These are phyloP conservation scores for Solen grandis DNA, from an alignment of 1,140 invertebrate species.

Conservation along the genomic window DNA sequence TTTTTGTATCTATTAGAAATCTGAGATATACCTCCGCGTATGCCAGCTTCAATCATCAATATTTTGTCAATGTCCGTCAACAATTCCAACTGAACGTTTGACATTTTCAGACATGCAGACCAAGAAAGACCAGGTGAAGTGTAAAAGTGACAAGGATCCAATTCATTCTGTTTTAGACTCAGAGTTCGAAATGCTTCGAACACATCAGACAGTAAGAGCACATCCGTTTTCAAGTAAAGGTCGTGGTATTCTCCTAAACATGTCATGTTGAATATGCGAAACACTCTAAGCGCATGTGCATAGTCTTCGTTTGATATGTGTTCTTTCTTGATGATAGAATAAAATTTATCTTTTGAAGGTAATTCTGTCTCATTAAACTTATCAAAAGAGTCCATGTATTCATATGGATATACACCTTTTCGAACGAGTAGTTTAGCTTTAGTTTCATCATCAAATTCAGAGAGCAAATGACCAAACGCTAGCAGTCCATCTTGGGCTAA, in stretches of 20 bases:
- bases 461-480: too few species aligned
- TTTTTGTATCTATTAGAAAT: too few species aligned
- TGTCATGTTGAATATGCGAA: conserved; percentile 10
- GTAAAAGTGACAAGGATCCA: conserved; percentile 72
- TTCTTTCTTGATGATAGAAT: conserved; percentile 12
- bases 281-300: not conserved
- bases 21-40: too few species aligned
- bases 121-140: too few species aligned
- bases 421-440: too few species aligned
- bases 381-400: not conserved
- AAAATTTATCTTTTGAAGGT: conserved; percentile 8
- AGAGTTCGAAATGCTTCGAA: conserved; percentile 81
- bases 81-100: conserved; percentile 58
- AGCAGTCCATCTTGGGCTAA: too few species aligned
- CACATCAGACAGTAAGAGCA: too few species aligned
- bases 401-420: too few species aligned
- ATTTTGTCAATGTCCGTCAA: too few species aligned
- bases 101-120: conserved; percentile 68
- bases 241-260: conserved; percentile 16
- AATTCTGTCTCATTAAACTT: conserved; percentile 1
- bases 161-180: conserved; percentile 43
- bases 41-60: too few species aligned
- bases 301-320: too few species aligned
- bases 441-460: conserved; percentile 3
- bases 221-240: too few species aligned